Base-by-base conservation (phyloP, 2,113 vertebrate species). In the Sinocyclocheilus anophthalmus region DNA sequence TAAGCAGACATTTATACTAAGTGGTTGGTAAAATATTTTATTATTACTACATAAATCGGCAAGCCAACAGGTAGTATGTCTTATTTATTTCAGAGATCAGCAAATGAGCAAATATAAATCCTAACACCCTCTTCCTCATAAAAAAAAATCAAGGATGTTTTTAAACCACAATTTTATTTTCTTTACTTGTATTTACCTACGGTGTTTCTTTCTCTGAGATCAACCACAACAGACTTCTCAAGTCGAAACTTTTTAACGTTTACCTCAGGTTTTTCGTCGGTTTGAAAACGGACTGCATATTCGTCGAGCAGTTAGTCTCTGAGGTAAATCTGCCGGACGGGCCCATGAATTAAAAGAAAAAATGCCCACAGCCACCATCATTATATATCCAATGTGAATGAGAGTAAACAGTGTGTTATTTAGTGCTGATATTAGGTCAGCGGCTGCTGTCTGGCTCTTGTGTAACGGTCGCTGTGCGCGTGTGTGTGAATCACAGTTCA, bases 391-490 rank as follows among this genome's bases (percentile, higher is more conserved):
- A 59, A 37, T 57, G 14, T 78, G 53, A 57, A 59, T 30, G n/a
- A 13, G 9, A n/a, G 26, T 33, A 78, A 57, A 57, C 76, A 10
- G 16, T 57, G 76, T 57, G 79, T 67, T 7, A 30, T 81, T 81
- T 81, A 24, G 61, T 30, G 39, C 59, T 67, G 61, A 33, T 81
- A 81, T 81, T 48, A 81, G 79, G 79, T 81, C 79, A 67, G 61
- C 61, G 59, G 61, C 79, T 78, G 90, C 88, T 87, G 86, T 57
- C 39, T 48, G 90, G 45, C 89, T 65, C 88, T 94, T 93, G 92
- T 94, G 85, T 94, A 94, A 94, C 91, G 70, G 90, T 92, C 73
- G 84, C 76, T 83, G 45, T 13, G 26, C 26, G 76, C 48, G 26
- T 5, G 81, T 30, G 42, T 30, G 72, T 84, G 87, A 87, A 85